A percentile compares a stretch with the other conserved stretches of the same genome.
Evolutionary conservation across 2,888 invertebrate genomes (phyloP).

Genomic region (Bursaphelenchus okinawaensis): DNA sequence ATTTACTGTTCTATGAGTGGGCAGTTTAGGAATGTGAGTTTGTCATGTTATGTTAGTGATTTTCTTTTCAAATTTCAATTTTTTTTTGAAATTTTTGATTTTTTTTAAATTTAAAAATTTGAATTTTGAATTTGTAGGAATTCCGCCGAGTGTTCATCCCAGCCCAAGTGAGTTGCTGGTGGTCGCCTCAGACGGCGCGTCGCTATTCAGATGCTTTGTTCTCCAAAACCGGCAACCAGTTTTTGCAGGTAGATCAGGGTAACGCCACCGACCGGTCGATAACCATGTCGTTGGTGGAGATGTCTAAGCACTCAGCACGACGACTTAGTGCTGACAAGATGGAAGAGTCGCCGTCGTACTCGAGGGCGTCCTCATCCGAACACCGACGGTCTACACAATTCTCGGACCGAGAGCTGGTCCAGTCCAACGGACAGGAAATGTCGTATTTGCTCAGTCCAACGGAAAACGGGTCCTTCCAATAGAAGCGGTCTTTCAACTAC

Average conservation of each 20-base stretch:
- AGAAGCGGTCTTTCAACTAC: background rate
- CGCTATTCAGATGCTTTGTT: slow-evolving; percentile 28
- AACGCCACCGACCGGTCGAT: slow-evolving; percentile 24
- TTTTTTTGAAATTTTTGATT: slow-evolving; percentile 17
- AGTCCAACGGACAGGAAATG: background rate
- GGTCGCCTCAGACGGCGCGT: slow-evolving; percentile 12
- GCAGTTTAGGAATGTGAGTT: slow-evolving; percentile 59
- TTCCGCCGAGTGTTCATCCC: slow-evolving; percentile 55
- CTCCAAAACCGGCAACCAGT: slow-evolving; percentile 17
- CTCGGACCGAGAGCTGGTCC: background rate
- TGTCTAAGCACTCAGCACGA: slow-evolving; percentile 12
- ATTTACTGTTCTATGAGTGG: slow-evolving; percentile 63
- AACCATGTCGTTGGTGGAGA: slow-evolving; percentile 22
- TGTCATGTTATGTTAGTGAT: background rate
- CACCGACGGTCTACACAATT: slow-evolving; percentile 11
- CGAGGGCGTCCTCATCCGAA: background rate
- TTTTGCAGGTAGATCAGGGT: slow-evolving; percentile 16
- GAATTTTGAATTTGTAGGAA: slow-evolving; percentile 35
- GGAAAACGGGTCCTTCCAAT: background rate
- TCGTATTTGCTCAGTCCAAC: background rate
- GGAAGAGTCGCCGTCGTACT: slow-evolving; percentile 2
- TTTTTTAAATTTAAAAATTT: background rate
- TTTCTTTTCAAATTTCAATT: too few relatives aligned
- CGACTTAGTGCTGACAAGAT: background rate
- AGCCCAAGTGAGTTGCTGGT: slow-evolving; percentile 25